These are phyloP conservation scores for Spodoptera frugiperda DNA, from an alignment of 1,140 invertebrate species.

Conservation along the genomic window DNA sequence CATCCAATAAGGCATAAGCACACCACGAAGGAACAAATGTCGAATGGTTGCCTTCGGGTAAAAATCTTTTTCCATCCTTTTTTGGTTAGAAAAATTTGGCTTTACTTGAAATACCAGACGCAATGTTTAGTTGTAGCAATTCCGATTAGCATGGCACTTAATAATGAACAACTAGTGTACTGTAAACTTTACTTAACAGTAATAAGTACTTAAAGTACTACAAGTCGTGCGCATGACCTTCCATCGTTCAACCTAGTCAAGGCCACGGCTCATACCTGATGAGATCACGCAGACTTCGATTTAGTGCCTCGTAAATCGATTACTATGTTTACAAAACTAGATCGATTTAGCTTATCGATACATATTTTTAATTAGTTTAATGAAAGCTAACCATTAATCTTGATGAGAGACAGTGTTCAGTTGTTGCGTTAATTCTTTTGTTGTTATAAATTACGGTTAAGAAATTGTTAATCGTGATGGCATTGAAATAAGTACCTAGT, in stretches of 20 bases:
- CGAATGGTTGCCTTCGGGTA: too few relatives aligned
- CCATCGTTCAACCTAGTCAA: constrained; percentile 64
- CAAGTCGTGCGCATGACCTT: constrained; percentile 55
- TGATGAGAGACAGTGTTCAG: not conserved
- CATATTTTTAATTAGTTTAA: not conserved
- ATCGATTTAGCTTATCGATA: constrained; percentile 1
- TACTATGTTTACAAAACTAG: constrained; percentile 1
- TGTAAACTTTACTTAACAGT: constrained; percentile 8
- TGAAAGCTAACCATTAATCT: constrained; percentile 1
- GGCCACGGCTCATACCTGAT: constrained; percentile 55
- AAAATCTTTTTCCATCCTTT: too few relatives aligned
- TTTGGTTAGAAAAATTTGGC: too few relatives aligned
- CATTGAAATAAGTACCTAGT: too few relatives aligned
- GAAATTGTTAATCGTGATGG: too few relatives aligned
- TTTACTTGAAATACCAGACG: too few relatives aligned
- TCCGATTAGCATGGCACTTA: too few relatives aligned
- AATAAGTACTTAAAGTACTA: constrained; percentile 28
- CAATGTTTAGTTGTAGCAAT: too few relatives aligned
- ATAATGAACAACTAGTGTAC: not conserved
- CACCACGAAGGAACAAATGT: too few relatives aligned
- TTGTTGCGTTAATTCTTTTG: not conserved
- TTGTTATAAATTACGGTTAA: too few relatives aligned
- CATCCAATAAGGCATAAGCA: too few relatives aligned
- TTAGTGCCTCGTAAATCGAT: constrained; percentile 29
- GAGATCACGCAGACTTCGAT: constrained; percentile 38